These are phyloP conservation scores for Sinonovacula constricta DNA, from an alignment of 1,140 invertebrate genomes.

Conservation along the genomic window DNA sequence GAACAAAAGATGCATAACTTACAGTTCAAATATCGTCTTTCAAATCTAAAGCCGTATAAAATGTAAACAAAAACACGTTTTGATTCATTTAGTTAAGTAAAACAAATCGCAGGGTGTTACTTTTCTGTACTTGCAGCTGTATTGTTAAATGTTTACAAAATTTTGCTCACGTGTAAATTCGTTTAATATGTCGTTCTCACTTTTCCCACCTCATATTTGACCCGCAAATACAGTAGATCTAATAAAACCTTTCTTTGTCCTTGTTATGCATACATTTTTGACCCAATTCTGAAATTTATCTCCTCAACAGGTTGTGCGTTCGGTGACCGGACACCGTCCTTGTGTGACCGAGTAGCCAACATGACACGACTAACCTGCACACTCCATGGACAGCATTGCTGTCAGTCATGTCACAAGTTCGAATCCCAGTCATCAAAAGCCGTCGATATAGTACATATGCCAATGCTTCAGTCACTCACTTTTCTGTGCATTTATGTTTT, in stretches of 20 bases:
- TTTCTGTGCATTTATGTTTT: too few species aligned
- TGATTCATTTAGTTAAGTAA: too few species aligned
- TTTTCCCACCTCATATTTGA: neutral
- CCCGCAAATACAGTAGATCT: neutral
- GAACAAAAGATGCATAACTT: too few species aligned
- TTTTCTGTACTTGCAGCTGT: too few species aligned
- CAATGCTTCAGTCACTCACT: too few species aligned
- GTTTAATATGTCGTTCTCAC: neutral
- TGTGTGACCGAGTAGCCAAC: constrained; percentile 45
- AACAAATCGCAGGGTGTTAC: too few species aligned
- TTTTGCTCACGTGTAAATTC: neutral
- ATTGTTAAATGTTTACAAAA: neutral
- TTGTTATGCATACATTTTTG: neutral
- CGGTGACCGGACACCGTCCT: constrained; percentile 49
- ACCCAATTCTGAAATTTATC: neutral
- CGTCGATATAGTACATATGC: too few species aligned
- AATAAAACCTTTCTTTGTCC: neutral
- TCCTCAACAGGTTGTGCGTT: constrained; percentile 49
- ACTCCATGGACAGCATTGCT: constrained; percentile 3
- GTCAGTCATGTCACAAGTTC: constrained; percentile 15
- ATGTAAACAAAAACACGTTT: too few species aligned
- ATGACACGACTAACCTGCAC: constrained; percentile 17
- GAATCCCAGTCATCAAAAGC: too few species aligned
- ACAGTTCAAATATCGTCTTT: too few species aligned
- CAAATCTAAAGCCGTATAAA: too few species aligned